phyloP scores from a whole-genome alignment of 1,140 invertebrate species.

The Zaprionus lachaisei region DNA sequence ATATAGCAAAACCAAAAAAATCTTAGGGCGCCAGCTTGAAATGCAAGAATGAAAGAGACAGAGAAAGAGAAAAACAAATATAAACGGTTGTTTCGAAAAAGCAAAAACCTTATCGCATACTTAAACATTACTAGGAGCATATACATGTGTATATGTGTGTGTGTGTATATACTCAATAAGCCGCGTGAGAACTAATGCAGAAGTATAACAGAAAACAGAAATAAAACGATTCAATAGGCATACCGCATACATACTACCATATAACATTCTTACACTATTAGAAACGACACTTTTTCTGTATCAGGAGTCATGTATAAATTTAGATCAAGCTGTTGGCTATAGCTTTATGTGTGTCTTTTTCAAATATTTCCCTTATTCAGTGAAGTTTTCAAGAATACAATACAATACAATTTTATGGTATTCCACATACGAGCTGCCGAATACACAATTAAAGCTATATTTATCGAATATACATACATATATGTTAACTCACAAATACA shows the following conservation, averaged over 20 bases:
- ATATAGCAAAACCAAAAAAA: constrained; percentile 25
- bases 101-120: constrained; percentile 8
- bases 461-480: neutral
- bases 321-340: neutral
- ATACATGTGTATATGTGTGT: constrained; percentile 2
- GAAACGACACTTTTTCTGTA: neutral
- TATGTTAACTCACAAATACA: neutral
- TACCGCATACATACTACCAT: constrained; percentile 24
- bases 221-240: constrained; percentile 3
- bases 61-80: constrained; percentile 14
- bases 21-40: constrained; percentile 20
- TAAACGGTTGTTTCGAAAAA: constrained; percentile 42
- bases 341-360: constrained; percentile 5
- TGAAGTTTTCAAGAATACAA: neutral
- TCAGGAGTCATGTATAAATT: neutral
- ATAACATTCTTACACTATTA: constrained; percentile 7
- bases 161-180: constrained; percentile 6
- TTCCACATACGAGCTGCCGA: constrained; percentile 17
- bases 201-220: constrained; percentile 23
- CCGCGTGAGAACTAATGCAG: constrained; percentile 36
- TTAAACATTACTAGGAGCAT: constrained; percentile 17
- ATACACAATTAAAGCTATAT: neutral
- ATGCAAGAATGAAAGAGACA: constrained; percentile 8
- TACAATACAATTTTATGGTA: neutral
- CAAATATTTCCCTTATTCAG: neutral